These are phyloP conservation scores for Tenthredo distinguenda DNA, from an alignment of 2,888 invertebrate species.

Conservation along the genomic window DNA sequence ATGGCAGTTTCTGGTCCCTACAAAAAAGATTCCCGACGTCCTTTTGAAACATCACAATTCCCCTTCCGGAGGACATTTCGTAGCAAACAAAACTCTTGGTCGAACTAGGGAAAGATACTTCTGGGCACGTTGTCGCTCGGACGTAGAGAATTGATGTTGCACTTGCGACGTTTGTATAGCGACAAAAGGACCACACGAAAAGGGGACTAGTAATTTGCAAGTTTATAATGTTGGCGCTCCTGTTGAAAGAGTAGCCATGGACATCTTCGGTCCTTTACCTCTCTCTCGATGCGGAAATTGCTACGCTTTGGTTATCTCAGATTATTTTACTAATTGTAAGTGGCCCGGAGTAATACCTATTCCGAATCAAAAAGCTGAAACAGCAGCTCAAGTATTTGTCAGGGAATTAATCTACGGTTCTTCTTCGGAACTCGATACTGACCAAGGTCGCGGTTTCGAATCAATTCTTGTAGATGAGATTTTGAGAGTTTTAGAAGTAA, in stretches of 20 bases:
- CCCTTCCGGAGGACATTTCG: slow-evolving; percentile 63
- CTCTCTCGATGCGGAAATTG: slow-evolving; percentile 59
- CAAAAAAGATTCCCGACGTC: slow-evolving; percentile 53
- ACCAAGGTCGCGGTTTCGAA: slow-evolving; percentile 67
- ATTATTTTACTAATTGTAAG: slow-evolving; percentile 65
- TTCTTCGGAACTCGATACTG: slow-evolving; percentile 61
- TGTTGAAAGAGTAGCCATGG: slow-evolving; percentile 60
- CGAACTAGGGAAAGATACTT: slow-evolving; percentile 62
- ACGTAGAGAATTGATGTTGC: slow-evolving; percentile 62
- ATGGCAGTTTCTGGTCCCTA: slow-evolving; percentile 54
- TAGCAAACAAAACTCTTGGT: too few relatives aligned
- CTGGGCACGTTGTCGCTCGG: too few relatives aligned
- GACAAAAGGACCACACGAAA: slow-evolving; percentile 57
- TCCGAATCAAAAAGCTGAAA: slow-evolving; percentile 66
- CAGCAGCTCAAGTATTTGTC: slow-evolving; percentile 64
- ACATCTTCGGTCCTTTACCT: slow-evolving; percentile 62
- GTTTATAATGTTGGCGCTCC: slow-evolving; percentile 59
- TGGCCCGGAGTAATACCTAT: slow-evolving; percentile 67
- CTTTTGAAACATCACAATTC: slow-evolving; percentile 59
- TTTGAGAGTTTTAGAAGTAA: slow-evolving; percentile 60
- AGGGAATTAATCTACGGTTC: slow-evolving; percentile 59
- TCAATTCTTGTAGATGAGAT: slow-evolving; percentile 62
- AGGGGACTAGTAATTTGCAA: slow-evolving; percentile 57
- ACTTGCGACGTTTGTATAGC: slow-evolving; percentile 59
- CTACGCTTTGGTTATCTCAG: too few relatives aligned